These are phyloP conservation scores for Drosophila baimaii DNA, from an alignment of 1,140 invertebrate genomes.

Conservation along the genomic window DNA sequence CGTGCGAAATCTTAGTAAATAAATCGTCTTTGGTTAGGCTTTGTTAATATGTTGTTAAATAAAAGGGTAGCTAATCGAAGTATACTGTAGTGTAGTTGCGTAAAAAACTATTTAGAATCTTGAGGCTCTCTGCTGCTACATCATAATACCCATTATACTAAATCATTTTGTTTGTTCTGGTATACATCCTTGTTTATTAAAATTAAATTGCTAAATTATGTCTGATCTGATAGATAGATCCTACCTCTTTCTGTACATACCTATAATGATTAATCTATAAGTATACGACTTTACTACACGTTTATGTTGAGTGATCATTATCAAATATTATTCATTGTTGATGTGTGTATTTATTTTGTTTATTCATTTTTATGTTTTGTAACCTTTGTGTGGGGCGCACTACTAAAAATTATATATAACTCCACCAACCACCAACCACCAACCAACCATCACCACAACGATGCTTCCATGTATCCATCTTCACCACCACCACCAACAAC, in stretches of 20 bases:
- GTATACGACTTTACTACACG: slow-evolving; percentile 21
- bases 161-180: slow-evolving; percentile 10
- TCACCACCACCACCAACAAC: slow-evolving; percentile 47
- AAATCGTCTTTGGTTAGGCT: no score
- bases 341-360: slow-evolving; percentile 67
- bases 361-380: slow-evolving; percentile 80
- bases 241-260: slow-evolving; percentile 25
- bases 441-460: slow-evolving; percentile 49
- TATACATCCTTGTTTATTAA: neutral
- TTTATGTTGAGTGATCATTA: slow-evolving; percentile 28
- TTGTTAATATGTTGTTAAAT: no score
- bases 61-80: neutral
- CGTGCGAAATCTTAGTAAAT: no score
- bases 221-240: slow-evolving; percentile 7
- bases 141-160: neutral
- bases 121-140: slow-evolving; percentile 6
- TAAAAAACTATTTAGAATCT: neutral
- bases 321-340: slow-evolving; percentile 48
- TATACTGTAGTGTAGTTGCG: neutral
- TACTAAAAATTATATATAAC: slow-evolving; percentile 64
- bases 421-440: slow-evolving; percentile 47
- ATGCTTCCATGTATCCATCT: slow-evolving; percentile 49
- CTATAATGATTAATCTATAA: slow-evolving; percentile 31
- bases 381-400: slow-evolving; percentile 76
- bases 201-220: slow-evolving; percentile 20